Percentiles rank a stretch among this genome's conserved stretches.
These are phyloP conservation scores for Malthinus seriepunctatus DNA, from an alignment of 2,888 invertebrate species.

Conservation along the genomic window DNA sequence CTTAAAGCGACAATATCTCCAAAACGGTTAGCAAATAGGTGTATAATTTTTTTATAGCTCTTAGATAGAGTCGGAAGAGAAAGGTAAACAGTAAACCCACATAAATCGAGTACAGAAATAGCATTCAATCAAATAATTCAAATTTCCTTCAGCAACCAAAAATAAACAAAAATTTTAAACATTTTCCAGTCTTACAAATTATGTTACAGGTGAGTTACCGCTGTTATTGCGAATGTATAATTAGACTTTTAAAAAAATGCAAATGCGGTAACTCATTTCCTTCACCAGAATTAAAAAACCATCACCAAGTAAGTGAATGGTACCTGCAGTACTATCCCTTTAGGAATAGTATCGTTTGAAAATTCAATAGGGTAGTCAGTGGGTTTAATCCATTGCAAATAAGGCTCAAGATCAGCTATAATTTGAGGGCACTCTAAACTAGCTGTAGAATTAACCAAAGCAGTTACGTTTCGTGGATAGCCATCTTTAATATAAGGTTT, in stretches of 20 bases:
- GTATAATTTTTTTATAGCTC: too few relatives aligned
- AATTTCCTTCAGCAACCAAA: too few relatives aligned
- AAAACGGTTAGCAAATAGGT: too few relatives aligned
- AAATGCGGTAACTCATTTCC: constrained; percentile 12
- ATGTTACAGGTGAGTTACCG: background rate
- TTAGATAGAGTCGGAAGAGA: too few relatives aligned
- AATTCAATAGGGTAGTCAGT: constrained; percentile 20
- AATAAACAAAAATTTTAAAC: too few relatives aligned
- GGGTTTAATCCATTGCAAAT: constrained; percentile 76
- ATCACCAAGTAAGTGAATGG: constrained; percentile 14
- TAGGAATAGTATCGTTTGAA: constrained; percentile 41
- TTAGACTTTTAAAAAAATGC: background rate
- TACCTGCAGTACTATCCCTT: constrained; percentile 55
- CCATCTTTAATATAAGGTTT: constrained; percentile 83
- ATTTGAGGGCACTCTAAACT: constrained; percentile 78
- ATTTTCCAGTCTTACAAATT: too few relatives aligned
- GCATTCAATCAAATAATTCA: too few relatives aligned
- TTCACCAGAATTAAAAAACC: constrained; percentile 19
- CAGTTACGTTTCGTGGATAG: constrained; percentile 81
- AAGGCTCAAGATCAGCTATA: constrained; percentile 79
- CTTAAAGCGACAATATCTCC: too few relatives aligned
- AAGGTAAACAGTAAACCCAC: too few relatives aligned
- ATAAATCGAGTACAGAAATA: too few relatives aligned
- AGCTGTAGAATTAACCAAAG: constrained; percentile 70
- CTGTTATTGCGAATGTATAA: background rate